phyloP scores from a whole-genome alignment of 2,888 invertebrate species.

The Nineta flava region DNA sequence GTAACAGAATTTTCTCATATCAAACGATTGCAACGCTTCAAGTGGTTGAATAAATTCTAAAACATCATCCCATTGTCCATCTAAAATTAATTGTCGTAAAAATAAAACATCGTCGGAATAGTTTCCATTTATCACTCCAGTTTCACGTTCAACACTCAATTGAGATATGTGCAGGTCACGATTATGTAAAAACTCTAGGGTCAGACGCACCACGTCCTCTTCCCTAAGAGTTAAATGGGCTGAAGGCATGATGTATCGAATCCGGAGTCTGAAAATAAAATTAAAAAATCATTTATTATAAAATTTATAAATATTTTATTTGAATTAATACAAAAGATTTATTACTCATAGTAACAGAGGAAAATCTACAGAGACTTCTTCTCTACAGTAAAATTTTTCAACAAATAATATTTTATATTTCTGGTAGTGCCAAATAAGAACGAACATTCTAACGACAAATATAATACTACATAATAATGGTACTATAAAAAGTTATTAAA shows the following conservation, averaged over 20 bases:
- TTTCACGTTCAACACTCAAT: slow-evolving; percentile 82
- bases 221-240: slow-evolving; percentile 73
- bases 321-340: not conserved
- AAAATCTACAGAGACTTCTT: no score
- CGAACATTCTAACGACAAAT: no score
- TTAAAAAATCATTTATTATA: not conserved
- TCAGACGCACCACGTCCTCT: slow-evolving; percentile 74
- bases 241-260: slow-evolving; percentile 54
- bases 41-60: slow-evolving; percentile 91
- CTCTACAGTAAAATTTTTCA: no score
- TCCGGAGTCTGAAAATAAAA: slow-evolving; percentile 17
- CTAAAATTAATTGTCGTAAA: slow-evolving; percentile 82
- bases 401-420: no score
- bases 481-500: no score
- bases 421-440: no score
- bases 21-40: slow-evolving; percentile 65
- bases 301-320: not conserved
- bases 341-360: no score
- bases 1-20: slow-evolving; percentile 71
- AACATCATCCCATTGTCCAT: slow-evolving; percentile 97
- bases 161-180: slow-evolving; percentile 85
- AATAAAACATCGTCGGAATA: slow-evolving; percentile 91
- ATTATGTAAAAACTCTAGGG: slow-evolving; percentile 74
- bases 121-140: slow-evolving; percentile 85
- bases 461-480: no score